Conservation (phyloP, 2,888 invertebrate genomes). For the Hirtodrosophila confusa region DNA sequence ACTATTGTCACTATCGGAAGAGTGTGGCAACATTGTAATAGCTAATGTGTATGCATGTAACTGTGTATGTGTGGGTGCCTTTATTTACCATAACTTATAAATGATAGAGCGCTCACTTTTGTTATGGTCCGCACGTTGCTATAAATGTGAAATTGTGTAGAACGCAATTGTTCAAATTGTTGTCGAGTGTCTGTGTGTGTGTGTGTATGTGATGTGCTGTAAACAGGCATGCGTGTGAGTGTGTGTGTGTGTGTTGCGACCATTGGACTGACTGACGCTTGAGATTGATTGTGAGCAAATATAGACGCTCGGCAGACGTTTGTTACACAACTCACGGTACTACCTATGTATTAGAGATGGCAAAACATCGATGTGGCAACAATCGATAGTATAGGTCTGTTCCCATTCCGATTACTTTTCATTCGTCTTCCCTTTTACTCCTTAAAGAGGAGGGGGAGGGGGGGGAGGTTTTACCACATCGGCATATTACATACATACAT, state of each 20-base stretch:
- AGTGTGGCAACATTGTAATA: slow-evolving; percentile 29
- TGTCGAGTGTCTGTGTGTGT: slow-evolving; percentile 7
- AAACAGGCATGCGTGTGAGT: slow-evolving; percentile 6
- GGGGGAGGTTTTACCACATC: too few relatives aligned
- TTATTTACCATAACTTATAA: slow-evolving; percentile 62
- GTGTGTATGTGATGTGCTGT: slow-evolving; percentile 1
- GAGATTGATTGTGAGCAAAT: slow-evolving; percentile 65
- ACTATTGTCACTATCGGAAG: slow-evolving; percentile 11
- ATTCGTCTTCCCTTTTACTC: too few relatives aligned
- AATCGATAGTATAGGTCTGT: too few relatives aligned
- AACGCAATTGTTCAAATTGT: slow-evolving; percentile 55
- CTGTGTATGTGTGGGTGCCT: slow-evolving; percentile 40
- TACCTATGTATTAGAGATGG: slow-evolving; percentile 3
- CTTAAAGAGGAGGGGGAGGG: too few relatives aligned
- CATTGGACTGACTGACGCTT: slow-evolving; percentile 55
- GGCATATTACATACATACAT: not conserved
- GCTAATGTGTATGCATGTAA: slow-evolving; percentile 1
- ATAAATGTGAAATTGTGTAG: slow-evolving; percentile 59
- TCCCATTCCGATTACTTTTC: too few relatives aligned
- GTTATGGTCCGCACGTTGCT: slow-evolving; percentile 57
- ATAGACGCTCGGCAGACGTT: slow-evolving; percentile 56
- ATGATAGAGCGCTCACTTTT: slow-evolving; percentile 51
- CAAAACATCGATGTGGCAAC: too few relatives aligned
- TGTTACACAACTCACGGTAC: slow-evolving; percentile 44
- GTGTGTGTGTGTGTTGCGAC: slow-evolving; percentile 18